Evolutionary conservation across 2,797 vertebrate genomes (phyloP).

Genomic region (Labeo calbasu): DNA sequence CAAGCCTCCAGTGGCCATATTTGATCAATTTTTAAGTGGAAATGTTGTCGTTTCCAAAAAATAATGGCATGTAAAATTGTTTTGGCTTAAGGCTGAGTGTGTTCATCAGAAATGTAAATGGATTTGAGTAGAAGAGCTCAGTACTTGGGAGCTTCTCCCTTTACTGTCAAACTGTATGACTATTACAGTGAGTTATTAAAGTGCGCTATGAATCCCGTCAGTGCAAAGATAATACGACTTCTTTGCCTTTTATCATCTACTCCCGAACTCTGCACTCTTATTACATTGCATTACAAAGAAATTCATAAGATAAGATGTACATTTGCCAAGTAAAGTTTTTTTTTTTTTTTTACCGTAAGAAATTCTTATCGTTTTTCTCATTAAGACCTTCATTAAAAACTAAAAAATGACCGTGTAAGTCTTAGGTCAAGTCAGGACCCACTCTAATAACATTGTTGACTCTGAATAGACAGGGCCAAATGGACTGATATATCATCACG

Average conservation of each 20-base stretch:
- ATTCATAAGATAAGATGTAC: not conserved
- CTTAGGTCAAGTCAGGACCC: not conserved
- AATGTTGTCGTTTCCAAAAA: not conserved
- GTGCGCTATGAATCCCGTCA: constrained; percentile 38
- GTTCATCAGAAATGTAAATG: not conserved
- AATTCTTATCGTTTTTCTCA: not conserved
- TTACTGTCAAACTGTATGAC: constrained; percentile 33
- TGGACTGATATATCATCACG: not conserved
- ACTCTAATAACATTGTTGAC: not conserved
- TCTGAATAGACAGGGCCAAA: not conserved
- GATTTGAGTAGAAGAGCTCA: not conserved
- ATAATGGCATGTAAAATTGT: not conserved
- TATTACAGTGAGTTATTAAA: constrained; percentile 44
- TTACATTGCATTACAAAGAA: not conserved
- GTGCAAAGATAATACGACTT: not conserved
- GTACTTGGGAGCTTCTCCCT: constrained; percentile 20
- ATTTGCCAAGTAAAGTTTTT: not conserved
- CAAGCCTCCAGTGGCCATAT: not conserved
- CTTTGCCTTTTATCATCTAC: not conserved
- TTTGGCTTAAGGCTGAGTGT: not conserved
- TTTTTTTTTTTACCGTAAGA: no score
- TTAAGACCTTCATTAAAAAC: not conserved
- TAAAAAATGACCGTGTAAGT: not conserved
- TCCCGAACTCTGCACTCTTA: not conserved
- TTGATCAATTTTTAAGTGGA: not conserved